These are phyloP conservation scores for Macaria notata DNA, from an alignment of 2,888 invertebrate species.

Conservation along the genomic window DNA sequence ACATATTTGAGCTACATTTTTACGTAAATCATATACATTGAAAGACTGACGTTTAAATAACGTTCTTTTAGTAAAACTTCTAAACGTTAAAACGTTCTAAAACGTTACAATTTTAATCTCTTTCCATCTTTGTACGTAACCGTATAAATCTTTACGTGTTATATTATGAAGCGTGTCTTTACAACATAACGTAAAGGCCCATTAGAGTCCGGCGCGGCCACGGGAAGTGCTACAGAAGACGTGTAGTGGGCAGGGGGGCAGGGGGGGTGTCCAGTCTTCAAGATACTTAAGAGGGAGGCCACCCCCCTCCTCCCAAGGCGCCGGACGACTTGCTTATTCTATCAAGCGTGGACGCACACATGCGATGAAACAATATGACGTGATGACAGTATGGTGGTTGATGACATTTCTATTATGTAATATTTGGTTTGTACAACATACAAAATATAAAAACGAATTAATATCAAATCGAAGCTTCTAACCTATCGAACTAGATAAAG, in stretches of 20 bases:
- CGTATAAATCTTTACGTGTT: conserved; percentile 18
- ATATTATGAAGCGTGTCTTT: conserved; percentile 48
- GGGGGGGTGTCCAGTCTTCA: conserved; percentile 78
- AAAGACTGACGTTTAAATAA: no score
- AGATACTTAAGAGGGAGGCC: conserved; percentile 70
- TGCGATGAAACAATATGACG: conserved; percentile 33
- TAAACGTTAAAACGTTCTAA: no score
- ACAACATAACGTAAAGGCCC: conserved; percentile 71
- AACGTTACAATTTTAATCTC: no score
- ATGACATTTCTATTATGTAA: not conserved
- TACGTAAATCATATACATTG: no score
- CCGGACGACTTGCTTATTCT: conserved; percentile 82
- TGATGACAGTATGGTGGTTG: conserved; percentile 12
- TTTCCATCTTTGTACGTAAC: not conserved
- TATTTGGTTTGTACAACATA: no score
- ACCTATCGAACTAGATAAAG: no score
- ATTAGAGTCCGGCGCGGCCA: conserved; percentile 74
- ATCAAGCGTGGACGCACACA: conserved; percentile 78
- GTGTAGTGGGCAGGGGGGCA: conserved; percentile 72
- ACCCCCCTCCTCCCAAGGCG: conserved; percentile 57
- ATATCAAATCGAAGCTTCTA: no score
- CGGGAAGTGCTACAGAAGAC: conserved; percentile 77
- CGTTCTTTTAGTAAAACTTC: no score
- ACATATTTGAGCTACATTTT: no score
- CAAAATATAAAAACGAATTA: no score